These are phyloP conservation scores for Sitta europaea DNA, from an alignment of 2,113 vertebrate species.

Conservation along the genomic window DNA sequence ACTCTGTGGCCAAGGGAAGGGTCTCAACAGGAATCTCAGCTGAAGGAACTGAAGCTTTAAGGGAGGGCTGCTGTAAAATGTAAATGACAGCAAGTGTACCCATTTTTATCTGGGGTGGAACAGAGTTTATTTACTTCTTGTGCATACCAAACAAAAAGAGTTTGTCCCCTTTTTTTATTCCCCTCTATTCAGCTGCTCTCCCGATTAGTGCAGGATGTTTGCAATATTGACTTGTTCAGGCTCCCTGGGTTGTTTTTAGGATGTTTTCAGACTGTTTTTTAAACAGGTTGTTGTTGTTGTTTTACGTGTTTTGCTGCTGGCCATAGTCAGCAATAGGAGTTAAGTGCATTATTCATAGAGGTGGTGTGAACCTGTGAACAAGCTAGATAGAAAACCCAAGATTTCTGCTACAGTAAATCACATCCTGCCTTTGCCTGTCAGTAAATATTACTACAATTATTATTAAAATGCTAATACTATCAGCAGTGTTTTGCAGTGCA, in stretches of 20 bases:
- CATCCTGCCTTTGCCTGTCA: neutral
- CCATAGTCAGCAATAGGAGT: neutral
- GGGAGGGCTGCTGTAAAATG: neutral
- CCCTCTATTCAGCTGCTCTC: neutral
- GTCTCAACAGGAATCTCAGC: neutral
- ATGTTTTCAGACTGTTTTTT: neutral
- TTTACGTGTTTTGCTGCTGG: neutral
- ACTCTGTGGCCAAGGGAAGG: neutral
- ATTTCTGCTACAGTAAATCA: neutral
- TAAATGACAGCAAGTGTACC: neutral
- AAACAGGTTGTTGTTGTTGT: neutral
- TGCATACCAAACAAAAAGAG: neutral
- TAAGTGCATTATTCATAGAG: neutral
- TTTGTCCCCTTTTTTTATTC: neutral
- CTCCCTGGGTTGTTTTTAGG: neutral
- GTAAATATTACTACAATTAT: neutral
- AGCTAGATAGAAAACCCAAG: neutral
- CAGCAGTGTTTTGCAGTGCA: neutral
- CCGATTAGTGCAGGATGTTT: neutral
- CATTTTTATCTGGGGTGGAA: neutral
- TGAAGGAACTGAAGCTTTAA: neutral
- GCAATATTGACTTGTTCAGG: neutral
- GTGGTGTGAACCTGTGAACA: neutral
- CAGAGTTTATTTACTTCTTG: neutral
- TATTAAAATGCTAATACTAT: conserved; percentile 10